phyloP scores from a whole-genome alignment of 2,797 vertebrate genomes.

The Sebastes ruberrimus region DNA sequence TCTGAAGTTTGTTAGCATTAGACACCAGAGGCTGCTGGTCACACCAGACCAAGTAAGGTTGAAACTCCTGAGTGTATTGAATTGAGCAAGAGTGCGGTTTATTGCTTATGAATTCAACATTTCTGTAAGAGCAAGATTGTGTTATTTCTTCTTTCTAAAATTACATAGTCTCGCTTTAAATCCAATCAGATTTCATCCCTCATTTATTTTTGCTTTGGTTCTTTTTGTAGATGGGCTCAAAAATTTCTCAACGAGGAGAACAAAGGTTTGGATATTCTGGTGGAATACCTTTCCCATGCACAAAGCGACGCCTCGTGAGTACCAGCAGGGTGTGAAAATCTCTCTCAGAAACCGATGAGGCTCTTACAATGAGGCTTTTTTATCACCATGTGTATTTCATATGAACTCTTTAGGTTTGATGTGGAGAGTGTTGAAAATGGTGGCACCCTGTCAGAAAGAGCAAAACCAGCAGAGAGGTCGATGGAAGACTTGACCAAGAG shows the following conservation, averaged over 20 bases:
- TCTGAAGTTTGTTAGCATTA: background rate
- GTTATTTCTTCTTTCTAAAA: background rate
- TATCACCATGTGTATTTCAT: background rate
- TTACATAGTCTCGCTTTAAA: background rate
- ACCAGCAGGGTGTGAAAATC: background rate
- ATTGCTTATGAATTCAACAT: background rate
- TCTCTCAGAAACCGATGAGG: background rate
- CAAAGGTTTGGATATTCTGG: conserved; percentile 92
- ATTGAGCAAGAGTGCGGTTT: background rate
- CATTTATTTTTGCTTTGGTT: background rate
- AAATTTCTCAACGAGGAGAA: conserved; percentile 96
- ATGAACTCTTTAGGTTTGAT: conserved; percentile 83
- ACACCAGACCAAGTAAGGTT: background rate
- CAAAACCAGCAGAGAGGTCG: conserved; percentile 85
- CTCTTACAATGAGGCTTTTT: background rate
- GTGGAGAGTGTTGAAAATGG: conserved; percentile 89
- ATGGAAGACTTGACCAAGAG: conserved; percentile 92
- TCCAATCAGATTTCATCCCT: background rate
- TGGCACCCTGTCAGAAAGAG: conserved; percentile 80
- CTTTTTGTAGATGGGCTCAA: conserved; percentile 90
- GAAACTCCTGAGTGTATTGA: background rate
- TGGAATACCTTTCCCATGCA: conserved; percentile 93
- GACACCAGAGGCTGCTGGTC: background rate
- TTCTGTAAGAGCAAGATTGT: background rate
- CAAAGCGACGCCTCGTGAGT: conserved; percentile 91